Evolutionary conservation across 2,113 vertebrate species (phyloP), one percentile per base, ranked within the genome.

Genomic region (Eulemur rufifrons): DNA sequence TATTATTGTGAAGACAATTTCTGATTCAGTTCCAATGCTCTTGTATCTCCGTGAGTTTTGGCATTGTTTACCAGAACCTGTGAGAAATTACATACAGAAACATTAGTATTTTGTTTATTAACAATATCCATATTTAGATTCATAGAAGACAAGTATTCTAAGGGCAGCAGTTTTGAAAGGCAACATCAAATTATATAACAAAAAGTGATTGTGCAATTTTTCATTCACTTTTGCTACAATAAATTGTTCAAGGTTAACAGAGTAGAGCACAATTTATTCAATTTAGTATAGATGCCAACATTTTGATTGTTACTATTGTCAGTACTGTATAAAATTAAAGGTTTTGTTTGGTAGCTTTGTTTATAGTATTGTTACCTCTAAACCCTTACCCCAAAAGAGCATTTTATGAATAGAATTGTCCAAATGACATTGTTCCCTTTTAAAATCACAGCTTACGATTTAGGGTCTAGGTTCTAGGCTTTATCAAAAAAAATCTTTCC

Each of bases 41-140:
- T 99, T 94, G 92, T 42, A 97, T 99, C 99, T 91, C 98, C 97
- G 18, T 98, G 98, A 87, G 91, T 98, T 99, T 98, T 99, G 94
- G 99, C 99, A 94, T 99, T 98, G 89, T 99, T 98, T 98, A 99
- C 90, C 97, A 99, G 99, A 12, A 98, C 99, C 99, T 99, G 97
- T 90, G 91, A 45, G 85, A 97, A 95, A 97, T 83, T 4, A 94
- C 15, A 95, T 0, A 89, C 25, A 95, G 15, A 13, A 96, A 61
- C 1, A 14, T 97, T 50, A 97, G 15, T 82, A 89, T 78, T 56
- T 85, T 34, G 0, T 10, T 77, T 50, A 87, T 91, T 69, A 89
- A 78, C 15, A 77, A 54, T 2, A 6, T 47, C 59, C 37, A 20
- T 20, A 61, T 82, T 87, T 95, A 82, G 59, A 86, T 59, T 86